Conservation (phyloP, 2,113 vertebrate species). For the Polypterus senegalus region DNA sequence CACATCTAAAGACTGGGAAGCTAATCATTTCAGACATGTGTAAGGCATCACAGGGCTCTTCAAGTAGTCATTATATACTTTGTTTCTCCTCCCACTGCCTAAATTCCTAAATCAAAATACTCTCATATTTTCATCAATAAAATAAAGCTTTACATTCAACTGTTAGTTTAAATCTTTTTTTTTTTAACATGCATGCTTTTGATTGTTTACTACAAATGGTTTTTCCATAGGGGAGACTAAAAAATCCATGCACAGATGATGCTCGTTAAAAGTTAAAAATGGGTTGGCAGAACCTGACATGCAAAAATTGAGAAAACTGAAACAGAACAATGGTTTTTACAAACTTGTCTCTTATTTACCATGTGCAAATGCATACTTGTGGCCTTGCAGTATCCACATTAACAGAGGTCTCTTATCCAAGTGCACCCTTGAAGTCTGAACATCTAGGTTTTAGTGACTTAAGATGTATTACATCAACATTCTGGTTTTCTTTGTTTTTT, state of each 20-base stretch:
- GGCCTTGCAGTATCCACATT: slow-evolving; percentile 38
- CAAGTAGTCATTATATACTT: no score
- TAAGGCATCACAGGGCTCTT: no score
- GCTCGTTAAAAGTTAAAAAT: slow-evolving; percentile 42
- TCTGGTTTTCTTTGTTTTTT: no score
- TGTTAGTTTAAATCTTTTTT: no score
- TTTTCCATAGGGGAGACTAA: slow-evolving; percentile 39
- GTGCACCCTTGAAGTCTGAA: slow-evolving; percentile 23
- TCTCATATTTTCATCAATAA: no score
- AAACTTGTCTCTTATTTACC: slow-evolving; percentile 34
- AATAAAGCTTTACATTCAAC: no score
- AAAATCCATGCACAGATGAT: slow-evolving; percentile 39
- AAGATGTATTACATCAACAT: slow-evolving; percentile 21
- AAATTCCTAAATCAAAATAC: no score
- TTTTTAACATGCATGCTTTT: no score
- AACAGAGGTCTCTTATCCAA: slow-evolving; percentile 29
- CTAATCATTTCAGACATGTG: no score
- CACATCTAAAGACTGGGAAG: no score
- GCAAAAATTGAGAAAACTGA: slow-evolving; percentile 31
- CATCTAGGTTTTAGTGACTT: slow-evolving; percentile 20
- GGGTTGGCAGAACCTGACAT: slow-evolving; percentile 27
- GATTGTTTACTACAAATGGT: no score
- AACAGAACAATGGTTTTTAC: slow-evolving; percentile 44
- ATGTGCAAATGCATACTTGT: slow-evolving; percentile 40
- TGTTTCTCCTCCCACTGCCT: no score